Evolutionary conservation across 1,140 invertebrate genomes (phyloP).

Genomic region (Bombus waltoni): DNA sequence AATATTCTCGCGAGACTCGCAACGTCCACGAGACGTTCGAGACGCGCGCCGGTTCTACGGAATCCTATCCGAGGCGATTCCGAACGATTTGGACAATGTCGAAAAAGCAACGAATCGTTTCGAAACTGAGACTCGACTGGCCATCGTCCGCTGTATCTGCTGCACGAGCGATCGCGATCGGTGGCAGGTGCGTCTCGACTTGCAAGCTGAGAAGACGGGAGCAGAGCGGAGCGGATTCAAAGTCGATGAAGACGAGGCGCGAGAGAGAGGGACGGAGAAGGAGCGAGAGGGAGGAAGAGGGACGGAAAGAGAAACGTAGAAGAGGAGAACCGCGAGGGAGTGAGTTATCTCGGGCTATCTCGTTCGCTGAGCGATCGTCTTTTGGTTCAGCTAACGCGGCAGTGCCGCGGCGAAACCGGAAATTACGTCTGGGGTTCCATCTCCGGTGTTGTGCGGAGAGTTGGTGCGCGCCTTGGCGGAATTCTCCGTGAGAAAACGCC

Average conservation of each 20-base stretch:
- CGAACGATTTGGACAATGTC: too few relatives aligned
- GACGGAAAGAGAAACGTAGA: not conserved
- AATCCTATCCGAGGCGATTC: too few relatives aligned
- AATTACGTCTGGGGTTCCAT: conserved; percentile 82
- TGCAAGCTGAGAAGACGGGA: not conserved
- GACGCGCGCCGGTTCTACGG: too few relatives aligned
- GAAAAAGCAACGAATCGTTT: too few relatives aligned
- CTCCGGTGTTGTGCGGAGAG: conserved; percentile 80
- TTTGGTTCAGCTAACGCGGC: conserved; percentile 77
- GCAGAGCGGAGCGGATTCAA: not conserved
- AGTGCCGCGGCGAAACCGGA: conserved; percentile 77
- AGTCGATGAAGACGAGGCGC: not conserved
- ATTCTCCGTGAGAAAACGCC: conserved; percentile 71
- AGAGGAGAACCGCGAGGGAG: conserved; percentile 50
- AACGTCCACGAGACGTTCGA: too few relatives aligned
- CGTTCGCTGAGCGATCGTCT: conserved; percentile 79
- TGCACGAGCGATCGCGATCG: not conserved
- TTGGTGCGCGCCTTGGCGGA: conserved; percentile 67
- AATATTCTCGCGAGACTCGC: too few relatives aligned
- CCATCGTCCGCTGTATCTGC: too few relatives aligned
- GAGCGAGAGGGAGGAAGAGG: not conserved
- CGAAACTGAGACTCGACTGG: too few relatives aligned
- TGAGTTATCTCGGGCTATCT: conserved; percentile 74
- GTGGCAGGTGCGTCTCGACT: conserved; percentile 10
- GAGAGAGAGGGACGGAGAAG: not conserved